These are phyloP conservation scores for Amazona guildingii DNA, from an alignment of 2,113 vertebrate genomes.

Conservation along the genomic window DNA sequence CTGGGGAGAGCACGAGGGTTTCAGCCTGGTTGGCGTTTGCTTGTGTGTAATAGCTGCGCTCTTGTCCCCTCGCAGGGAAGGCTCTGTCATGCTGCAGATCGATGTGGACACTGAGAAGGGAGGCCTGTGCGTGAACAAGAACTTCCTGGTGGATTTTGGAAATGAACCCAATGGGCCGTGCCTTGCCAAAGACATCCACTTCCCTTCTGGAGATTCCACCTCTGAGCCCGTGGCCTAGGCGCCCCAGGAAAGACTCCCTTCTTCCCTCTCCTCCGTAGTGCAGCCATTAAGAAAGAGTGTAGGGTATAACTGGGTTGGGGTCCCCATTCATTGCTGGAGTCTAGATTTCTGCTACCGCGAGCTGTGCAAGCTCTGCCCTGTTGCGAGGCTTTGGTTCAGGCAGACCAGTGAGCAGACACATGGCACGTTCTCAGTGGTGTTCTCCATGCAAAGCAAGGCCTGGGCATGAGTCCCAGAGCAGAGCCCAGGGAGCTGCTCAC, in stretches of 20 bases:
- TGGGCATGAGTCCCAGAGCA: neutral
- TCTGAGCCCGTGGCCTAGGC: slow-evolving; percentile 80
- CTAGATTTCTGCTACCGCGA: neutral
- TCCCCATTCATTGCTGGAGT: neutral
- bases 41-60: neutral
- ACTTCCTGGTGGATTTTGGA: slow-evolving; percentile 95
- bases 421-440: accelerated
- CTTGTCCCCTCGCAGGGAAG: slow-evolving; percentile 75
- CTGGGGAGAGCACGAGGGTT: neutral
- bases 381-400: neutral
- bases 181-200: slow-evolving; percentile 87
- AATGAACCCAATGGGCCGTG: slow-evolving; percentile 86
- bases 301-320: neutral
- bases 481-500: neutral
- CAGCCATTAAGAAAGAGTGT: neutral
- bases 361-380: neutral
- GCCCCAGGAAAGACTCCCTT: accelerated
- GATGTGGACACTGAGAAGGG: slow-evolving; percentile 84
- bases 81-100: slow-evolving; percentile 91
- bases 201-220: slow-evolving; percentile 88
- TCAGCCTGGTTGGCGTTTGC: neutral
- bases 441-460: neutral
- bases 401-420: neutral
- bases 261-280: neutral
- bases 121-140: slow-evolving; percentile 79